Conservation (phyloP, 2,797 vertebrate species). For the Macropodus opercularis region DNA sequence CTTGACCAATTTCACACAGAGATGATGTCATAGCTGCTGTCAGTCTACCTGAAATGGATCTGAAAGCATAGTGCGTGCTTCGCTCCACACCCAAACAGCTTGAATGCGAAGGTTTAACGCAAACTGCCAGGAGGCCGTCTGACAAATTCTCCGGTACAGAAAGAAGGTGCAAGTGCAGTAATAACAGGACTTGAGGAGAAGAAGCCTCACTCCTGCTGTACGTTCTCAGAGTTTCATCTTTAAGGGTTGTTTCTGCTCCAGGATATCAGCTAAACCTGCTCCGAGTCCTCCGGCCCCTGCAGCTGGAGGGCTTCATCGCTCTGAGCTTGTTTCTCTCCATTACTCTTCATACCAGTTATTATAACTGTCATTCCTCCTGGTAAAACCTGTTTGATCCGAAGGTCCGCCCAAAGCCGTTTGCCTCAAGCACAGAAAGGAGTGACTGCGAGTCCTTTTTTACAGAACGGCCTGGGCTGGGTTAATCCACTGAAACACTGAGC, state of each 20-base stretch:
- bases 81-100: neutral
- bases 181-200: no score
- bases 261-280: conserved; percentile 14
- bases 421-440: conserved; percentile 49
- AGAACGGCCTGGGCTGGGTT: conserved; percentile 20
- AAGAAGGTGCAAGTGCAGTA: no score
- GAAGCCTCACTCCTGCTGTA: no score
- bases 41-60: neutral
- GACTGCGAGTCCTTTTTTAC: conserved; percentile 39
- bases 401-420: conserved; percentile 56
- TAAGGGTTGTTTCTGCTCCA: neutral
- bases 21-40: neutral
- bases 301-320: conserved; percentile 38
- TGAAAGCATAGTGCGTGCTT: neutral
- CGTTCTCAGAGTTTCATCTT: neutral
- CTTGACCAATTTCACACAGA: neutral
- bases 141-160: neutral
- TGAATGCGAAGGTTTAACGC: conserved; percentile 7
- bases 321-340: conserved; percentile 9
- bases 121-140: neutral
- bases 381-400: conserved; percentile 67
- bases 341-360: neutral
- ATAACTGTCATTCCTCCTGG: conserved; percentile 41
- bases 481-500: no score
- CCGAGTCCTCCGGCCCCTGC: neutral